Base-by-base conservation (phyloP, 2,113 vertebrate species). In the Lepisosteus osseus region DNA sequence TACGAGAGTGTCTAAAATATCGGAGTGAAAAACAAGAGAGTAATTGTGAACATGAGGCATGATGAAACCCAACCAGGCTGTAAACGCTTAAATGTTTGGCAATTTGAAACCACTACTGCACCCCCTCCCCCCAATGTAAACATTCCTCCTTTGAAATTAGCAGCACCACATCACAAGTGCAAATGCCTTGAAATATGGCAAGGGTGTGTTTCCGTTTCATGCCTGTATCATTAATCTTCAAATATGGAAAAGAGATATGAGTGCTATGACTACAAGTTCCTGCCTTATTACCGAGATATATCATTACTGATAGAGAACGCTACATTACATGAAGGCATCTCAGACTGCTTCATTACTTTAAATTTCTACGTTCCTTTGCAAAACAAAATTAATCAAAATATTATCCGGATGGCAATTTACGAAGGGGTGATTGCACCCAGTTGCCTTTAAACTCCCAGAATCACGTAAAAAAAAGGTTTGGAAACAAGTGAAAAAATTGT, bases 171-270 rank as follows among this genome's bases (percentile, higher is more conserved):
- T 67, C 61, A 54, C 3, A 65, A 71, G 61, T 65, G 55, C 57
- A 68, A 56, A 65, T 72, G 69, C 68, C 69, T 42, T 66, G 61
- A 66, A 74, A 74, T 44, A 51, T 75, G 71, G 73, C 55, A 75
- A 80, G 73, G 45, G 64, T 65, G 63, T 62, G 61, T 61, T 77
- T 77, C 78, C 64, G 14, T 61, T 75, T 59, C 14, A 59, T 59
- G 57, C 47, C 44, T 54, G 13, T 63, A 8, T 67, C 56, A 62
- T 54, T 63, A 70, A 55, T 59, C 41, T 15, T 47, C 45, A 63
- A 65, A 56, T n/a, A 13, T 17, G 47, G 42, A 55, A 45, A 69
- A 63, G 3, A 64, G 70, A 54, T 63, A 42, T 62, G 17, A 71
- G 59, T 2, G 17, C 17, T 29, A 17, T 63, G 29, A 8, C 15